These are phyloP conservation scores for Ammodytes marinus DNA, from an alignment of 2,113 vertebrate genomes.

Conservation along the genomic window DNA sequence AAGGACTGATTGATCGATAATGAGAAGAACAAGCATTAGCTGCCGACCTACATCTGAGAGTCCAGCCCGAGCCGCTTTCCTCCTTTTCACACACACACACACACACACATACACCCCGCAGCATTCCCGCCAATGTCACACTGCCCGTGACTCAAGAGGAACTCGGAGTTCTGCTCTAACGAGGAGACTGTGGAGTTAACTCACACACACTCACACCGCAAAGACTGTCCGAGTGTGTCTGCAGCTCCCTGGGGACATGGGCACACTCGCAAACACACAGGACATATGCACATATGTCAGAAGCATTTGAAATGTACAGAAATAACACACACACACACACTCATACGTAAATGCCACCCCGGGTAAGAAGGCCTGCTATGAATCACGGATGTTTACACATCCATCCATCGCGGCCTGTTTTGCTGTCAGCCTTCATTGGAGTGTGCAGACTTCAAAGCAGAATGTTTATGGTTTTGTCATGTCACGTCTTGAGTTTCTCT, in stretches of 20 bases:
- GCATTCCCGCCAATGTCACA: slow-evolving; percentile 44
- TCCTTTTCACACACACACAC: slow-evolving; percentile 63
- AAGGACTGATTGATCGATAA: slow-evolving; percentile 17
- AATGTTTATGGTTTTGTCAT: slow-evolving; percentile 69
- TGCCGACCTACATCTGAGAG: slow-evolving; percentile 30
- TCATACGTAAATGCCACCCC: not conserved
- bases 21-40: slow-evolving; percentile 40
- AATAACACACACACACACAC: slow-evolving; percentile 34
- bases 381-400: slow-evolving; percentile 73
- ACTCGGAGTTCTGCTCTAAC: slow-evolving; percentile 52
- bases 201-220: slow-evolving; percentile 15
- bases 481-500: slow-evolving; percentile 48
- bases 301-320: slow-evolving; percentile 32
- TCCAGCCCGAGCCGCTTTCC: slow-evolving; percentile 41
- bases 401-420: slow-evolving; percentile 66
- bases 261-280: slow-evolving; percentile 1
- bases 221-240: slow-evolving; percentile 40
- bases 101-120: slow-evolving; percentile 25
- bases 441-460: slow-evolving; percentile 66
- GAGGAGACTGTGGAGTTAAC: slow-evolving; percentile 42
- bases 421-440: slow-evolving; percentile 63
- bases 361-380: slow-evolving; percentile 63
- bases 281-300: slow-evolving; percentile 34
- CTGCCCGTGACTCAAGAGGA: slow-evolving; percentile 63
- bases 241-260: slow-evolving; percentile 25